These are phyloP conservation scores for Acromyrmex echinatior DNA, from an alignment of 1,140 invertebrate genomes.

Conservation along the genomic window DNA sequence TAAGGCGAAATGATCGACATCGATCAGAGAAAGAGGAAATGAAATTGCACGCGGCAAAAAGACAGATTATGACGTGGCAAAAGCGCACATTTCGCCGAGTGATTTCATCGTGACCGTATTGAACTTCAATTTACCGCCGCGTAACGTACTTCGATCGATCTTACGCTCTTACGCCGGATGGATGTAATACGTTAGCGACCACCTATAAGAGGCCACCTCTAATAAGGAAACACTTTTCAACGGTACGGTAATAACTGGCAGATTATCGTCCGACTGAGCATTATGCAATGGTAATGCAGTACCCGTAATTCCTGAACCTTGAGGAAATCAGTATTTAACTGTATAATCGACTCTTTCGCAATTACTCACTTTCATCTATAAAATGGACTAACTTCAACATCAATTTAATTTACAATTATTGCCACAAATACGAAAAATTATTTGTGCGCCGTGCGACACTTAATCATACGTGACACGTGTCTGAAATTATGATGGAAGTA, in stretches of 20 bases:
- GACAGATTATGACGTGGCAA: slow-evolving; percentile 55
- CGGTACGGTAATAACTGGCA: slow-evolving; percentile 26
- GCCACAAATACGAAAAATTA: background rate
- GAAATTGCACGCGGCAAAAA: slow-evolving; percentile 53
- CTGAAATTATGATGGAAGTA: background rate
- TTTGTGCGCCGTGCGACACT: background rate
- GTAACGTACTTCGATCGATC: slow-evolving; percentile 63
- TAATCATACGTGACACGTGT: slow-evolving; percentile 8
- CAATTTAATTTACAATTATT: slow-evolving; percentile 23
- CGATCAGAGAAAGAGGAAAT: slow-evolving; percentile 59
- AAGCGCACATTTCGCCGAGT: slow-evolving; percentile 48
- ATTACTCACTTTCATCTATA: background rate
- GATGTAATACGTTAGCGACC: slow-evolving; percentile 55
- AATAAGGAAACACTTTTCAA: slow-evolving; percentile 71
- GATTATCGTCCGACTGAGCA: slow-evolving; percentile 67
- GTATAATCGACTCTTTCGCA: slow-evolving; percentile 10
- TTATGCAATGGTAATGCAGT: slow-evolving; percentile 65
- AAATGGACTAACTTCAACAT: slow-evolving; percentile 31
- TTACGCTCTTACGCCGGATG: slow-evolving; percentile 38
- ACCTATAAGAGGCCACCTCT: slow-evolving; percentile 50
- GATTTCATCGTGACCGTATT: slow-evolving; percentile 60
- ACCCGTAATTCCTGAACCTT: slow-evolving; percentile 58
- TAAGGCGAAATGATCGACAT: slow-evolving; percentile 49
- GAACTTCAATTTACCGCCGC: slow-evolving; percentile 65
- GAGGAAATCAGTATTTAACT: slow-evolving; percentile 38